These are phyloP conservation scores for Lymantria dispar DNA, from an alignment of 2,888 invertebrate genomes.

Conservation along the genomic window DNA sequence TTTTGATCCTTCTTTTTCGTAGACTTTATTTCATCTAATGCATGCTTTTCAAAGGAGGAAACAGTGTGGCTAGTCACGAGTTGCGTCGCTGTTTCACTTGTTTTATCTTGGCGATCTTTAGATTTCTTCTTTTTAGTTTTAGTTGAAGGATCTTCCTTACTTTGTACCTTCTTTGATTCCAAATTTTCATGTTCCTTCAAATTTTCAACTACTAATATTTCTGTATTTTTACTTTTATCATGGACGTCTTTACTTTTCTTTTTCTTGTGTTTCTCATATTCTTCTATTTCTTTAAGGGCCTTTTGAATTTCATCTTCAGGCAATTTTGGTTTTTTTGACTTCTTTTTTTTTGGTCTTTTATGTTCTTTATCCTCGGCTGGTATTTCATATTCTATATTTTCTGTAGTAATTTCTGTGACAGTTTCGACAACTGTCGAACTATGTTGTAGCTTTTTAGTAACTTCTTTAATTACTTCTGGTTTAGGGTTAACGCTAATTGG, in stretches of 20 bases:
- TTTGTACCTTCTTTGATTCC: conserved; percentile 7
- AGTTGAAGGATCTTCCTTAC: conserved; percentile 25
- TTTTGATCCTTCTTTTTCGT: conserved; percentile 38
- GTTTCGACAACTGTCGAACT: conserved; percentile 56
- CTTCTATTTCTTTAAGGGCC: conserved; percentile 73
- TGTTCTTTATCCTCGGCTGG: conserved; percentile 37
- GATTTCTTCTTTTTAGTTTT: conserved; percentile 49
- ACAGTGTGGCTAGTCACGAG: conserved; percentile 19
- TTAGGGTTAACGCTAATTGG: conserved; percentile 14
- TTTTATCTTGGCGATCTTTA: conserved; percentile 31
- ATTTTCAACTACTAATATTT: conserved; percentile 8
- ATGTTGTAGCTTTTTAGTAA: conserved; percentile 54
- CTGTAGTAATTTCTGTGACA: conserved; percentile 38
- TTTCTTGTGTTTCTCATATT: conserved; percentile 58
- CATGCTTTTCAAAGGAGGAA: conserved; percentile 8
- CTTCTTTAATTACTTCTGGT: conserved; percentile 25
- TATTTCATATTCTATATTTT: conserved; percentile 31
- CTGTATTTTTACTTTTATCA: conserved; percentile 46
- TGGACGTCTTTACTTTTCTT: conserved; percentile 52
- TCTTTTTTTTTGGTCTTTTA: conserved; percentile 69
- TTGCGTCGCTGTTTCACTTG: conserved; percentile 20
- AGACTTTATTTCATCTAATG: conserved; percentile 15
- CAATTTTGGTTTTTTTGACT: conserved; percentile 58
- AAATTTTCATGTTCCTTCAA: conserved; percentile 6
- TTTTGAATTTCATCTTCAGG: conserved; percentile 68